These are phyloP conservation scores for Aporophyla nigra DNA, from an alignment of 2,888 invertebrate species.

Conservation along the genomic window DNA sequence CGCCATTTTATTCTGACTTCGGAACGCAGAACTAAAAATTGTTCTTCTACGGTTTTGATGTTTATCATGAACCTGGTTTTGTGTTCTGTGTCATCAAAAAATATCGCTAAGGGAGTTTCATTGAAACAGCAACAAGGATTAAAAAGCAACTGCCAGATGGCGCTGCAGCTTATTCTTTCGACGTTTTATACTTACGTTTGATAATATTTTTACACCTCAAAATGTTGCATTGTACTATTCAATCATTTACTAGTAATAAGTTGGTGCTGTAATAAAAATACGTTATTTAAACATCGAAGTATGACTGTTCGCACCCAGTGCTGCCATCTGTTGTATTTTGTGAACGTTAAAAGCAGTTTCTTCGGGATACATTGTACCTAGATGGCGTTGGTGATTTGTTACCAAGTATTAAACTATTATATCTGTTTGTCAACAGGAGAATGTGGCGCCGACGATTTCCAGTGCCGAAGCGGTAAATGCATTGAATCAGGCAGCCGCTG, in stretches of 20 bases:
- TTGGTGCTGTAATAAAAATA: not conserved
- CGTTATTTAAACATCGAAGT: not conserved
- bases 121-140: not conserved
- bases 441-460: constrained; percentile 86
- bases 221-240: no score
- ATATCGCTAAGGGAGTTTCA: not conserved
- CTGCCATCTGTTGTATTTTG: not conserved
- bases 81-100: not conserved
- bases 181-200: not conserved
- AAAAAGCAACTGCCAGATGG: not conserved
- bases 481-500: constrained; percentile 90
- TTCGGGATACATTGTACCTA: not conserved
- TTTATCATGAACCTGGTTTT: not conserved
- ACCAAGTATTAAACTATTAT: not conserved
- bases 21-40: constrained; percentile 9
- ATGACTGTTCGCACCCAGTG: not conserved
- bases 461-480: constrained; percentile 91
- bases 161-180: not conserved
- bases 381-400: constrained; percentile 26
- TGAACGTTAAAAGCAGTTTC: not conserved
- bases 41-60: not conserved
- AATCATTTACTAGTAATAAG: not conserved
- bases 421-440: constrained; percentile 78
- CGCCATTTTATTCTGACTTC: constrained; percentile 31
- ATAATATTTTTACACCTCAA: no score